Percentiles rank a stretch among this genome's conserved stretches.
Evolutionary conservation across 1,140 invertebrate genomes (phyloP).

Genomic region (Calycopis cecrops): DNA sequence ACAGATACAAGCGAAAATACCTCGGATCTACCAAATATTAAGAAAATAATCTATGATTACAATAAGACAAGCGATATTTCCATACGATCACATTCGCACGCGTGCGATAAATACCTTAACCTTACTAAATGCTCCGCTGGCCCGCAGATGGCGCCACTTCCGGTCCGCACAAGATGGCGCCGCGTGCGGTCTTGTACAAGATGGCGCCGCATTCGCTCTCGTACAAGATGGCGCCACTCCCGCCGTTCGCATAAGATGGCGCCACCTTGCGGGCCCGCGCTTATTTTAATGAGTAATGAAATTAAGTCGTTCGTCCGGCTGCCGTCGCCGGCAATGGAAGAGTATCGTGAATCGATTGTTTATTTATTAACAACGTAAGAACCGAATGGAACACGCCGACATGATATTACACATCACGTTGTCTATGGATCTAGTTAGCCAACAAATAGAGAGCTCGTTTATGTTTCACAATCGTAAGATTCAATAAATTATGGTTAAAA

Average conservation of each 20-base stretch:
- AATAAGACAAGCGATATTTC: constrained; percentile 55
- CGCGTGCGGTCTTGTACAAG: background rate
- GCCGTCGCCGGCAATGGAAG: constrained; percentile 32
- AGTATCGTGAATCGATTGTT: constrained; percentile 34
- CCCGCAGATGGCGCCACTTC: constrained; percentile 4
- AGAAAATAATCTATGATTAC: constrained; percentile 54
- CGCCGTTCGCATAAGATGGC: constrained; percentile 19
- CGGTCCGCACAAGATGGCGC: constrained; percentile 31
- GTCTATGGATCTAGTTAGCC: too few species aligned
- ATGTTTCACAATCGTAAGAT: too few species aligned
- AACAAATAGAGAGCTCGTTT: too few species aligned
- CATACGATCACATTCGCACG: constrained; percentile 58
- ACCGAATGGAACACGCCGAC: too few species aligned
- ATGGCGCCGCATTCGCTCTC: too few species aligned
- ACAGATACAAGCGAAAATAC: constrained; percentile 29
- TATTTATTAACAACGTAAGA: too few species aligned
- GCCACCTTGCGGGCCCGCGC: constrained; percentile 33
- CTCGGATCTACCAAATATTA: constrained; percentile 48
- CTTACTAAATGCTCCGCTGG: constrained; percentile 55
- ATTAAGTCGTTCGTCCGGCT: constrained; percentile 35
- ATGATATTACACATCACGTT: too few species aligned
- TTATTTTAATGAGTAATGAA: constrained; percentile 29
- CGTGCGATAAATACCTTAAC: constrained; percentile 51
- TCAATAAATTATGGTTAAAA: too few species aligned
- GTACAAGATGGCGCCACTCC: constrained; percentile 28